phyloP scores from a whole-genome alignment of 2,888 invertebrate genomes.

The Onchidella celtica region DNA sequence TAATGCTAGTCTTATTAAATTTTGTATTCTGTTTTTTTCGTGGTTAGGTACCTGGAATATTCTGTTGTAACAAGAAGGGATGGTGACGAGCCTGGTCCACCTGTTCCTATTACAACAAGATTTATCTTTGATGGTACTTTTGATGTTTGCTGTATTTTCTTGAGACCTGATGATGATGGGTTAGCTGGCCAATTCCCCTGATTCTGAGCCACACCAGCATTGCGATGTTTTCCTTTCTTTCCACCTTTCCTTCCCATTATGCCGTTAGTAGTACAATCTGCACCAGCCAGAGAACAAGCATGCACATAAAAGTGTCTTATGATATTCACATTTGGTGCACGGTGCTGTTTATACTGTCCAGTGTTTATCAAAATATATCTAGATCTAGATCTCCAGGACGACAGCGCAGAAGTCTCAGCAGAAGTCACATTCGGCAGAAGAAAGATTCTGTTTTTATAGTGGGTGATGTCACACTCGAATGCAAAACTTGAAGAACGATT shows the following conservation, averaged over 20 bases:
- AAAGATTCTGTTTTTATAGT: too few relatives aligned
- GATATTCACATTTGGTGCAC: too few relatives aligned
- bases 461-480: too few relatives aligned
- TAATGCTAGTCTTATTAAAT: too few relatives aligned
- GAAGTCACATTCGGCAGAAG: too few relatives aligned
- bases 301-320: background rate
- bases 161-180: background rate
- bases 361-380: too few relatives aligned
- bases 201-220: background rate
- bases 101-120: constrained; percentile 61
- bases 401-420: too few relatives aligned
- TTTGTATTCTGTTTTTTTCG: too few relatives aligned
- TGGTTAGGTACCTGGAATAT: constrained; percentile 56
- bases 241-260: background rate
- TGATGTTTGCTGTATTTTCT: constrained; percentile 4
- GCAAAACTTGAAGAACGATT: background rate
- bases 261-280: too few relatives aligned
- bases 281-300: background rate
- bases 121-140: constrained; percentile 57
- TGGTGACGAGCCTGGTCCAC: constrained; percentile 56
- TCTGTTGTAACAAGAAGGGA: constrained; percentile 60
- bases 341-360: too few relatives aligned
- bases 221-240: background rate
- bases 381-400: too few relatives aligned
- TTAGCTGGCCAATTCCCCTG: background rate